Evolutionary conservation across 1,140 invertebrate species (phyloP).

Genomic region (Cydia splendana): DNA sequence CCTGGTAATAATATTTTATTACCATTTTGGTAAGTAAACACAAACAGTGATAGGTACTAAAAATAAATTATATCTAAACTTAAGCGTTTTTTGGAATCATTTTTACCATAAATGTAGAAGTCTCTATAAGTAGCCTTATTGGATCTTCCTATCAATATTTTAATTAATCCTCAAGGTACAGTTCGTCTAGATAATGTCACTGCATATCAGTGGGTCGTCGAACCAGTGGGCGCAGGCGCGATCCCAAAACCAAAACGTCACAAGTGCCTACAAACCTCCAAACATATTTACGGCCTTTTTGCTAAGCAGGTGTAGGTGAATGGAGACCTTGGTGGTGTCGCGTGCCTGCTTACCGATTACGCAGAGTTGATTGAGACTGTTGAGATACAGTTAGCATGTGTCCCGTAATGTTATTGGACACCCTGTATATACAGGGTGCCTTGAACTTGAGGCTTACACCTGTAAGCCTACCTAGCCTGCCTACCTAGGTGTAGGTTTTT

Average conservation of each 20-base stretch:
- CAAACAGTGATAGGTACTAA: too few relatives aligned
- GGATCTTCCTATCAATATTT: background rate
- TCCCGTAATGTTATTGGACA: too few relatives aligned
- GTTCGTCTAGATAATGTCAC: background rate
- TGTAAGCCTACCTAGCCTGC: too few relatives aligned
- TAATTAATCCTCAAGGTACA: background rate
- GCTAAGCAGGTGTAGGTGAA: conserved; percentile 44
- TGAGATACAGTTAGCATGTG: conserved; percentile 32
- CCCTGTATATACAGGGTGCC: too few relatives aligned
- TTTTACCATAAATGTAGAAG: too few relatives aligned
- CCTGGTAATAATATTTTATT: too few relatives aligned
- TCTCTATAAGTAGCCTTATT: too few relatives aligned
- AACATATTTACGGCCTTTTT: background rate
- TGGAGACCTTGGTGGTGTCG: conserved; percentile 53
- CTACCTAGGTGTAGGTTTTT: too few relatives aligned
- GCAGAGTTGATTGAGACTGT: conserved; percentile 54
- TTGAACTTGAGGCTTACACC: too few relatives aligned
- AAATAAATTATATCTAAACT: too few relatives aligned
- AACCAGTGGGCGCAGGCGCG: conserved; percentile 46
- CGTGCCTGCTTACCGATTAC: conserved; percentile 36
- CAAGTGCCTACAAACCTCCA: background rate
- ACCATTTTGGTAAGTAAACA: too few relatives aligned
- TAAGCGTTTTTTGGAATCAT: too few relatives aligned
- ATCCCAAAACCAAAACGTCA: conserved; percentile 21
- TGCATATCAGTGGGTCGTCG: conserved; percentile 55